These are phyloP conservation scores for Neoaliturus tenellus DNA, from an alignment of 2,888 invertebrate genomes.

Conservation along the genomic window DNA sequence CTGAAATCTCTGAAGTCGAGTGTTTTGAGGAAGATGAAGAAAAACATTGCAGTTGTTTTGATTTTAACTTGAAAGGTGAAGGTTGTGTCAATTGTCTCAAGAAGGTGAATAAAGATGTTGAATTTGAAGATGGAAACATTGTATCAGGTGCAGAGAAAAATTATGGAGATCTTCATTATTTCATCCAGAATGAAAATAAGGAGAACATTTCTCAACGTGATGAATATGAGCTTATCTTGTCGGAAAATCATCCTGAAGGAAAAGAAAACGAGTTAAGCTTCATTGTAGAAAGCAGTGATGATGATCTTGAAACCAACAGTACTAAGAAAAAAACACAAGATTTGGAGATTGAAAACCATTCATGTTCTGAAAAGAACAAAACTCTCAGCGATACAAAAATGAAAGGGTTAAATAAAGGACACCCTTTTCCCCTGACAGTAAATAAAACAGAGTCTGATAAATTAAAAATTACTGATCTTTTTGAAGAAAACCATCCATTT, in stretches of 20 bases:
- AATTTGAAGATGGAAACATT: not conserved
- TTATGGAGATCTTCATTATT: not conserved
- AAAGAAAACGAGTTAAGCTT: not conserved
- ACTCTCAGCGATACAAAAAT: not conserved
- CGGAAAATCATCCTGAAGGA: not conserved
- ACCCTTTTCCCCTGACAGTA: not conserved
- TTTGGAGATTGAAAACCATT: not conserved
- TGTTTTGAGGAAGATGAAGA: not conserved
- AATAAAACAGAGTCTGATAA: not conserved
- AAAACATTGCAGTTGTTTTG: not conserved
- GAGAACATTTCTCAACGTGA: not conserved
- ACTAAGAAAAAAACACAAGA: not conserved
- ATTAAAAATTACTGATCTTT: not conserved
- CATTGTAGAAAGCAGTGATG: not conserved
- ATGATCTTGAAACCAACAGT: too few species aligned
- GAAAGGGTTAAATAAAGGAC: not conserved
- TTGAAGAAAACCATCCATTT: not conserved
- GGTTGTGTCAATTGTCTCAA: not conserved
- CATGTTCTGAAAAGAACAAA: not conserved
- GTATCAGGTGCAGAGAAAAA: not conserved
- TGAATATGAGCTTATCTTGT: not conserved
- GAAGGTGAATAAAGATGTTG: not conserved
- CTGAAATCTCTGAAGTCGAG: not conserved
- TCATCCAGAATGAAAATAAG: not conserved
- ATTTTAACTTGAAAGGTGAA: not conserved